Evolutionary conservation across 2,888 invertebrate genomes (phyloP), one percentile per base, ranked within the genome.

Genomic region (Andrena dorsata): DNA sequence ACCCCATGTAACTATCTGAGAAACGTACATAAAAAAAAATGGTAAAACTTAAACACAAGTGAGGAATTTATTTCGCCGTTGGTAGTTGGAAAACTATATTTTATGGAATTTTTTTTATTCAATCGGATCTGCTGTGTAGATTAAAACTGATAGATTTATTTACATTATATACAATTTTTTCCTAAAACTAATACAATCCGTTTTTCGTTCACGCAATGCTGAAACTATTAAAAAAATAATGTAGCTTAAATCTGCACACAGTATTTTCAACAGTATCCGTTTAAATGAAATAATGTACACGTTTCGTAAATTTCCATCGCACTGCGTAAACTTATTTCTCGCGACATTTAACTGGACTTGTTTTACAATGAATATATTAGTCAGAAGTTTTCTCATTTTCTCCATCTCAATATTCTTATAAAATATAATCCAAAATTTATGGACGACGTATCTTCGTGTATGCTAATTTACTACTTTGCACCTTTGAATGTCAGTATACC

Each of bases 111-210:
- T 47, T 86, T 83, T 91, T 91, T 90, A 90, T 92, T 88, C 85
- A 92, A 92, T 88, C 89, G 92, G 85, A 91, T 90, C 90, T 89
- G 89, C 85, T 90, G 86, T 89, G 88, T 87, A 85, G 88, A 89
- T 83, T 86, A 83, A 85, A 85, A 88, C 53, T 83, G 86, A 91
- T 88, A 88, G 86, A 89, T 91, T 92, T 94, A 94, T 94, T 93
- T 94, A 94, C 94, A 94, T 90, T 93, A 94, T 94, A 84, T 94
- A 94, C 94, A 94, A 87, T 88, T 64, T 77, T 47, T 66, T 80
- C 71, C 86, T 86, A 88, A 86, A 87, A 82, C 89, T 87, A 85
- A 80, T 88, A 86, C 88, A 90, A 85, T 78, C 83, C 85, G 41
- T 81, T 80, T 79, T 78, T 79, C 80, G 84, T 76, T 84, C 78